Evolutionary conservation across 64 coral and sea anemone species (phyloP), one percentile per base, ranked within the genome.

Genomic region (Montipora efflorescens): DNA sequence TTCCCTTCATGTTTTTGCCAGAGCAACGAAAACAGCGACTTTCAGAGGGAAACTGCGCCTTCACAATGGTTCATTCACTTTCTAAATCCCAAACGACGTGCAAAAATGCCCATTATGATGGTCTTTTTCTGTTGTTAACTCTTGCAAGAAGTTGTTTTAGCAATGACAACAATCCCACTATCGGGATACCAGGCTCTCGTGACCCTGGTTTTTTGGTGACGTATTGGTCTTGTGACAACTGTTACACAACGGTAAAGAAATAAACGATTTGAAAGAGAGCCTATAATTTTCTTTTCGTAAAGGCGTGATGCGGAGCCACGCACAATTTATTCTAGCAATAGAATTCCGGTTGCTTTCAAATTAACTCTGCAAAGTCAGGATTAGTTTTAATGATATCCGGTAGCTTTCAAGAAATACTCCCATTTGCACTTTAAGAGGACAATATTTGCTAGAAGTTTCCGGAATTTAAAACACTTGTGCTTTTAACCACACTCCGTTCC

Each of bases 321-420:
- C 61, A 64, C 61, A 15, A 71, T 15, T 18, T 22, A 71, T 7
- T 71, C 19, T 71, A 23, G 18, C 68, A 9, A 47, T 71, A 64
- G 64, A 70, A 70, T 86, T 70, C n/a, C 62, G 8, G 18, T 67
- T 86, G 16, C 47, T 86, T 59, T 72, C 82, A 67, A 71, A 69
- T 86, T 48, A 68, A 72, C 19, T 86, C 36, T 46, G 59, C 55
- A 18, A 36, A 66, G 50, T 18, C 16, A 86, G 47, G 82, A 18
- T 72, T 86, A 86, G 82, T 86, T 86, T 71, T 49, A 59, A 71
- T 70, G 82, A 71, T 86, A 86, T 86, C 82, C 82, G 82, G 66
- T 86, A 49, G 66, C 82, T 86, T 69, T 86, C 43, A 86, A 71
- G 59, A 86, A 86, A 86, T 71, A 86, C 82, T 71, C 47, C 66